Base-by-base conservation (phyloP, 2,888 invertebrate species). In the Pterostichus madidus region DNA sequence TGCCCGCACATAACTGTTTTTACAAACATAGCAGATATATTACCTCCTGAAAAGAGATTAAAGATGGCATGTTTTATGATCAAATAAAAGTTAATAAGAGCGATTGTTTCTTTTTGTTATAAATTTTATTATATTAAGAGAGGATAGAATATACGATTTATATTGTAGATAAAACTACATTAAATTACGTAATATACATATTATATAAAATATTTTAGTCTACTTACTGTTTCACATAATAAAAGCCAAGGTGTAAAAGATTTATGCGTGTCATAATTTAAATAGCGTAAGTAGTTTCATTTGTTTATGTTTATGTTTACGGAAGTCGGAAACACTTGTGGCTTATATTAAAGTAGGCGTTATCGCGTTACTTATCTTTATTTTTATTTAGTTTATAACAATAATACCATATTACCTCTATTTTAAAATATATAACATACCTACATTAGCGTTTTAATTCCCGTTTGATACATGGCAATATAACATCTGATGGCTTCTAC, bases 181-280 rank as follows among this genome's bases (percentile, higher is more conserved):
- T n/a, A n/a, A 17, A 59, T 11, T 53, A 53, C 15, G 7, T 53
- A 8, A 39, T 39, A 39, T 39, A 3, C 53, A 17, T 53, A 17
- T 53, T 53, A 53, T 53, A 17, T 53, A 17, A 15, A 8, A 59
- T 39, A 39, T 39, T 39, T 8, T 39, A 24, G 24, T 24, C 24
- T 24, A 59, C 5, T 59, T n/a, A 59, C 8, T 59, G 11, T 59
- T 59, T 59, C 59, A 31, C 31, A 31, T 10, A 59, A 59, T 59
- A 59, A 59, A 17, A 59, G 24, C 31, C 59, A 31, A 59, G 59
- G 59, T 31, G 59, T n/a, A 31, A 24, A n/a, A 59, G 59, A 59
- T 59, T 59, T 59, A 59, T n/a, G 11, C 10, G 2, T 59, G 31
- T 59, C 17, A 53, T 53, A 53, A 53, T 53, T 53, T 17, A 59